Conservation (phyloP, 2,888 invertebrate genomes). For the Dryomyza anilis region DNA sequence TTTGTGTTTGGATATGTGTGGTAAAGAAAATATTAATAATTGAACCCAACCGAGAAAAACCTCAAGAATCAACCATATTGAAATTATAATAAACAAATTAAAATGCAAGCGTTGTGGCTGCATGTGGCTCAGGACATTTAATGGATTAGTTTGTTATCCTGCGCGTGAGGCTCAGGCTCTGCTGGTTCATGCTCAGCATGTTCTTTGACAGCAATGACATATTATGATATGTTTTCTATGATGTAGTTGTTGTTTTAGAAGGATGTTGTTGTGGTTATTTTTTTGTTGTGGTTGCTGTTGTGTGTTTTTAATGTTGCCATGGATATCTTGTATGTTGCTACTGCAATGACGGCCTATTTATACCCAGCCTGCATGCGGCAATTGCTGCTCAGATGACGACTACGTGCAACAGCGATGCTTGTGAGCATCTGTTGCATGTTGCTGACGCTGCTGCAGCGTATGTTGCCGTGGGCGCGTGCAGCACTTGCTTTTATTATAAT, state of each 20-base stretch:
- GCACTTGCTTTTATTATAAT: slow-evolving; percentile 35
- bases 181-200: not conserved
- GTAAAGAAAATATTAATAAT: no score
- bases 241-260: not conserved
- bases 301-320: not conserved
- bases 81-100: no score
- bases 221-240: not conserved
- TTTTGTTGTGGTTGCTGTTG: not conserved
- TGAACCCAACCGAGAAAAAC: not conserved
- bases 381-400: not conserved
- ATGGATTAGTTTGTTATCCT: slow-evolving; percentile 18
- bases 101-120: no score
- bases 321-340: not conserved
- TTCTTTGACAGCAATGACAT: not conserved
- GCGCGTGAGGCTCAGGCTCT: not conserved
- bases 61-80: not conserved
- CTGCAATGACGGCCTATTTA: not conserved
- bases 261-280: not conserved
- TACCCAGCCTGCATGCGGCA: not conserved
- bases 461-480: no score
- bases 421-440: slow-evolving; percentile 38
- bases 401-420: slow-evolving; percentile 20
- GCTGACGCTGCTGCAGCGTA: no score
- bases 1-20: no score
- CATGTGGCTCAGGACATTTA: slow-evolving; percentile 7